Evolutionary conservation across 2,888 invertebrate species (phyloP), one percentile per base, ranked within the genome.

Genomic region (Parnassius mnemosyne): DNA sequence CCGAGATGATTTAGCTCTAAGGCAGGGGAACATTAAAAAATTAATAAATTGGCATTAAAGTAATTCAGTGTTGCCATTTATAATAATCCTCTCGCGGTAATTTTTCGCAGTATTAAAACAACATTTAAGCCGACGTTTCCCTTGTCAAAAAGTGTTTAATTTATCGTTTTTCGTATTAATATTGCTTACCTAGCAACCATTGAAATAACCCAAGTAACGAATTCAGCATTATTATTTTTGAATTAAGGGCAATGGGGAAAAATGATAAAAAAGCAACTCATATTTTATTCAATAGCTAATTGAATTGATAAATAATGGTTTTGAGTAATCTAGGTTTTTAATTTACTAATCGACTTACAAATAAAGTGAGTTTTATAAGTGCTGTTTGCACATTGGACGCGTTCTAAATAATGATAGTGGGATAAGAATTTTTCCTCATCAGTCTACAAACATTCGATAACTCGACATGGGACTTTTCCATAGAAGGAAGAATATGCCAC

Each of bases 331-430:
- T 20, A 46, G 44, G 42, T 16, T 25, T 57, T 57, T 49, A 20
- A 61, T 61, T 49, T 57, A 2, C 57, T 41, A 25, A 57, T 66
- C 61, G 65, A 65, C 65, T 65, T 56, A 58, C 20, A 53, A 54
- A 10, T 20, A 10, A 20, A 13, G 3, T 13, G 44, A 41, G n/a
- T 44, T 20, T 20, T n/a, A 43, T 51, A 25, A 44, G n/a, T 49
- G 7, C 9, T 47, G 12, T 12, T 34, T 5, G 7, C 34, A 34
- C 7, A 34, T 1, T 34, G 3, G 34, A 7, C 34, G 34, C 34
- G 34, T 7, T 34, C 34, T 34, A 5, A 34, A 34, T 34, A 34
- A 34, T 34, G 7, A 34, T 34, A 7, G 34, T 34, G 0, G 1
- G 34, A 34, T 34, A 34, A 34, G 5, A 34, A 34, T 34, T 34